Conservation (phyloP, 2,113 vertebrate genomes). For the Steatornis caripensis region DNA sequence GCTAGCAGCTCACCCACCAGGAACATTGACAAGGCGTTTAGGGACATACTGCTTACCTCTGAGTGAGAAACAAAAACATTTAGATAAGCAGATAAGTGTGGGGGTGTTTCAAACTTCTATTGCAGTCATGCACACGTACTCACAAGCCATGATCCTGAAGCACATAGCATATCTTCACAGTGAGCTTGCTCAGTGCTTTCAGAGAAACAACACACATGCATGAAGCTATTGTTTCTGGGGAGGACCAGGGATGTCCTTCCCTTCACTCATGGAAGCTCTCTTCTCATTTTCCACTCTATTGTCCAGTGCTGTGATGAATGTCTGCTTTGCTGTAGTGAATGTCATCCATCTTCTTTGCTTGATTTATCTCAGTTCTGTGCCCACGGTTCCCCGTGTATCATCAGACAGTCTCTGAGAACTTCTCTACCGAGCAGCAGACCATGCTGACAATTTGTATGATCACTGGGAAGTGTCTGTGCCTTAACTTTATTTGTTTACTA, state of each 20-base stretch:
- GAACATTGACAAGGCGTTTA: not conserved
- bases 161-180: accelerated
- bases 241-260: not conserved
- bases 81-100: not conserved
- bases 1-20: not conserved
- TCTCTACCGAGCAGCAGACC: not conserved
- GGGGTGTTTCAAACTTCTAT: not conserved
- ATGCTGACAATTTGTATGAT: not conserved
- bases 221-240: not conserved
- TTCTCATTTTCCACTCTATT: not conserved
- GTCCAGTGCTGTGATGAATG: too few species aligned
- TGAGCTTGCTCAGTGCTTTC: not conserved
- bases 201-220: not conserved
- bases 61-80: not conserved
- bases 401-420: not conserved
- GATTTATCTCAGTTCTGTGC: not conserved
- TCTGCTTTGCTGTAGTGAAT: too few species aligned
- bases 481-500: not conserved
- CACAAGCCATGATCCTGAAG: not conserved
- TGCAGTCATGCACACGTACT: not conserved
- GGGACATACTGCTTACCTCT: not conserved
- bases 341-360: not conserved
- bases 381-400: not conserved
- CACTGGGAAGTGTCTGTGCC: not conserved
- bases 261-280: not conserved